Evolutionary conservation across 2,113 vertebrate species (phyloP), one percentile per base, ranked within the genome.

Genomic region (Carassius carassius): DNA sequence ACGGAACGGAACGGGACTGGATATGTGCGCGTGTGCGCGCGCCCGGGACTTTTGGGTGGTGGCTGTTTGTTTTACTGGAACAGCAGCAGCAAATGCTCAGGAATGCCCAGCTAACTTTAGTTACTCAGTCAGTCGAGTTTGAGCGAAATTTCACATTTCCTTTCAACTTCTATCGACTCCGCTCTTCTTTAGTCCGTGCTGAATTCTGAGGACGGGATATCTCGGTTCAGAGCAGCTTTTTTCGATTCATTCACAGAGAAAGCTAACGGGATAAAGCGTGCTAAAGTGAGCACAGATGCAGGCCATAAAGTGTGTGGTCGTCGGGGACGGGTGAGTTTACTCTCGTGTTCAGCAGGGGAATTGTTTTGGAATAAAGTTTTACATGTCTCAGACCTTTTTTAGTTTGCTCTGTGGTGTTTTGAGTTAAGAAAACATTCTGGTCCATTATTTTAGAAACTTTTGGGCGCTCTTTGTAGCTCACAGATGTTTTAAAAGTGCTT

Each of bases 271-370:
- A 76, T 70, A 4, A 37, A 87, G 75, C 65, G 83, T 87, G 88
- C 90, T 82, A 54, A 29, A 84, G 81, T 14, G 11, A 78, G 63
- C 77, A 86, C 91, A 91, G 82, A 98, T 98, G 97, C 97, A 98
- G 96, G 96, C 96, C 95, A 98, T 99, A 88, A 98, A 98, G 95
- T 98, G 97, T 96, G 97, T 98, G 94, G 97, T 98, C 69, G 97
- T 98, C 83, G 97, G 97, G 88, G 97, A 98, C 95, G 96, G 97
- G 97, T 98, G 58, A 97, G 96, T 96, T 76, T 65, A 62, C 25
- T 7, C 10, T 32, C 16, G 1, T 35, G 41, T 69, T 47, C 25
- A 78, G 19, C 35, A 5, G 12, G 49, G n/a, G 6, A 58, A 41
- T 67, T 16, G 4, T 29, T 25, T 11, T 87, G 16, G n/a, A 58